Evolutionary conservation across 2,113 vertebrate genomes (phyloP), one percentile per base, ranked within the genome.

Genomic region (Orthonyx spaldingii): DNA sequence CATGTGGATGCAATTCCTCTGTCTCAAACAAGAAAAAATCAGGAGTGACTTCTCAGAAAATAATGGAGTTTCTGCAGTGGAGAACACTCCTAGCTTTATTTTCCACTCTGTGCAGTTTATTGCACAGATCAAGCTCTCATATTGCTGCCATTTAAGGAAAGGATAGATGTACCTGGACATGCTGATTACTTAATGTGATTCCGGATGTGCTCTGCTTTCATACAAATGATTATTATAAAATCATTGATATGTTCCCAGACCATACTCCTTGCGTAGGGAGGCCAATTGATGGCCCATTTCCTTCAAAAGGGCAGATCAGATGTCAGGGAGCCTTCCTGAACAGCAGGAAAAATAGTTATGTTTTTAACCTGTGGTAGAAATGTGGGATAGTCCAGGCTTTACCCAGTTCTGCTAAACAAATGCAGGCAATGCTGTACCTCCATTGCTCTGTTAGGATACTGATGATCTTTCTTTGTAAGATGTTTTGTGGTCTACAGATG

Each of bases 1-100:
- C 85, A 94, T 90, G 83, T 80, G 93, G 72, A 90, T 89, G 86
- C 57, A 92, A 95, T 94, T 92, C 75, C 9, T 87, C 49, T 75
- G 82, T 74, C 79, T 84, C 92, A 75, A 79, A 86, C 47, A 87
- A 53, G 46, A 87, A 87, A n/a, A 88, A 93, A 88, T 37, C n/a
- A 81, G 63, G 82, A 93, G 41, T 84, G 68, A 86, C 56, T 90
- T 92, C 41, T 78, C 65, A 91, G 60, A 84, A 96, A 90, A 77
- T 44, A 93, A 56, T 18, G 44, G 75, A 84, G 56, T 92, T 83
- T 94, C 66, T 90, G 37, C 50, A 78, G 52, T 17, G 28, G 66
- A 84, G 92, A 96, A 84, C 0, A 5, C 47, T 94, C 47, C 47
- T 33, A 65, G 77, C 49, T 92, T 87, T 87, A 64, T 56, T 90